A percentile compares a stretch with the other conserved stretches of the same genome.
phyloP scores from a whole-genome alignment of 2,797 vertebrate species.

The Alectoris magna region DNA sequence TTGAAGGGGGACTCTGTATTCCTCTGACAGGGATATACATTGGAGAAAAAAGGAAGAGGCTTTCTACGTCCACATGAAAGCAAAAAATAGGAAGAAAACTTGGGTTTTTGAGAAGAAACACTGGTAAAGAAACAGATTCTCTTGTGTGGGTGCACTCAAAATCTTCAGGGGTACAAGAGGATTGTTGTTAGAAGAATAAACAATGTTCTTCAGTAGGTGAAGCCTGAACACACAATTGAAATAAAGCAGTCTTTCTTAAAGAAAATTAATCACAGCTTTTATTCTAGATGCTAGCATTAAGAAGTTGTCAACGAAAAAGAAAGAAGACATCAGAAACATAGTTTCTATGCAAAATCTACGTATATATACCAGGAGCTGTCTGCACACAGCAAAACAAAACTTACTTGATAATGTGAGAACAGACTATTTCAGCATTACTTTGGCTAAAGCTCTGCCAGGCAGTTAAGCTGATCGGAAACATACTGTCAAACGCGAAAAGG shows the following conservation, averaged over 20 bases:
- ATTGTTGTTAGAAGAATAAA: neutral
- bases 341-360: neutral
- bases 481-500: neutral
- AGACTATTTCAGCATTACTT: neutral
- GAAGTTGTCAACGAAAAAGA: neutral
- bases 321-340: neutral
- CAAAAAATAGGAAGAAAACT: neutral
- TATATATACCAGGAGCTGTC: neutral
- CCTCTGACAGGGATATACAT: neutral
- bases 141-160: neutral
- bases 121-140: neutral
- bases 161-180: neutral
- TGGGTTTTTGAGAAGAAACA: neutral
- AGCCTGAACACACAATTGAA: neutral
- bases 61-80: neutral
- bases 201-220: neutral
- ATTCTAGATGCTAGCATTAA: neutral
- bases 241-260: neutral
- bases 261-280: neutral
- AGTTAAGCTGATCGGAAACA: neutral
- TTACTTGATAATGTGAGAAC: neutral
- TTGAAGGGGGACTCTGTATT: neutral
- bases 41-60: accelerated
- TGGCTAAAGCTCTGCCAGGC: neutral
- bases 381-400: neutral